A percentile compares a stretch with the other conserved stretches of the same genome.
Conservation (phyloP, 2,797 vertebrate genomes). For the Lindbergichthys nudifrons region DNA sequence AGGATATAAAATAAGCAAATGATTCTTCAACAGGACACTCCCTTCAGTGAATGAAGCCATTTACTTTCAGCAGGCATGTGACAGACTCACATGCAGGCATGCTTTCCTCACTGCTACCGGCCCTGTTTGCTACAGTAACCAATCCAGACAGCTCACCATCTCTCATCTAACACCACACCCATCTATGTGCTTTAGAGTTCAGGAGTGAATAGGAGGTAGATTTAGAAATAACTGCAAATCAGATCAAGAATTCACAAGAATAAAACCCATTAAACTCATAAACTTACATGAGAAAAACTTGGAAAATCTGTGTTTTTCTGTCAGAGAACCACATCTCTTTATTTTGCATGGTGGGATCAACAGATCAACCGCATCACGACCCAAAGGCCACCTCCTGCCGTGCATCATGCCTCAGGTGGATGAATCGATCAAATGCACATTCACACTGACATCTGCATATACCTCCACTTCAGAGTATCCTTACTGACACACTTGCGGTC, state of each 20-base stretch:
- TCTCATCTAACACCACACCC: neutral
- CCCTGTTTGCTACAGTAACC: neutral
- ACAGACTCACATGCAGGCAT: conserved; percentile 38
- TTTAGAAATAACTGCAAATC: neutral
- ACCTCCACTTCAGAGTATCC: neutral
- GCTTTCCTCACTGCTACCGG: conserved; percentile 16
- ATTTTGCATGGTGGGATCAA: too few species aligned
- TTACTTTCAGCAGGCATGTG: conserved; percentile 56
- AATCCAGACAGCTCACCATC: conserved; percentile 14
- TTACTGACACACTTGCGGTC: conserved; percentile 11
- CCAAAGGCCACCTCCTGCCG: too few species aligned
- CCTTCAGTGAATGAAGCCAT: conserved; percentile 60
- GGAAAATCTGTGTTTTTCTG: too few species aligned
- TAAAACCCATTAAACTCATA: too few species aligned
- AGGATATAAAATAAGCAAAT: conserved; percentile 34
- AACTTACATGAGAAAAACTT: too few species aligned
- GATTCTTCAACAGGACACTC: conserved; percentile 53
- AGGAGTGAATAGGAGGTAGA: neutral
- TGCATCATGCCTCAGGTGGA: too few species aligned
- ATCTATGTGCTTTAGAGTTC: neutral
- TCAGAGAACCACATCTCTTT: too few species aligned
- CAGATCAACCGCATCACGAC: too few species aligned
- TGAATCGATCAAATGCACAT: neutral
- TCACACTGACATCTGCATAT: neutral
- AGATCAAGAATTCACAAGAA: neutral